These are phyloP conservation scores for Pseudococcus jackbeardsleyi DNA, from an alignment of 2,888 invertebrate genomes.

Conservation along the genomic window DNA sequence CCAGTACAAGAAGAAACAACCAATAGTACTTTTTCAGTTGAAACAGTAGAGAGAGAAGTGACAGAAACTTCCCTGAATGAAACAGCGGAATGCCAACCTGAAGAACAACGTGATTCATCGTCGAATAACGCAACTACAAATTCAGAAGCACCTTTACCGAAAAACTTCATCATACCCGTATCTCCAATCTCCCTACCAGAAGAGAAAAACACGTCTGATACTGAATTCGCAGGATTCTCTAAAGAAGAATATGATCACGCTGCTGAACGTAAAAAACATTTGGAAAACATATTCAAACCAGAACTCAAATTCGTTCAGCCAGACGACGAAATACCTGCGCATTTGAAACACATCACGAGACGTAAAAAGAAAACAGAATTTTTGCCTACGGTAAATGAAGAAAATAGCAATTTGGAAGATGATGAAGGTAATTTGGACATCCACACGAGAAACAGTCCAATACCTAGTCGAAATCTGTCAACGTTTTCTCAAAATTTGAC, in stretches of 20 bases:
- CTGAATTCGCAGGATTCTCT: not conserved
- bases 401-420: not conserved
- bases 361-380: not conserved
- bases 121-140: not conserved
- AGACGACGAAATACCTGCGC: slow-evolving; percentile 3
- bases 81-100: no score
- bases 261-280: not conserved
- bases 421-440: not conserved
- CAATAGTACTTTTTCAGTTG: not conserved
- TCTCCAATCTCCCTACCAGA: not conserved
- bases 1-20: not conserved
- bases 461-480: not conserved
- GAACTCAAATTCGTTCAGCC: not conserved
- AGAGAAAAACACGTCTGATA: not conserved
- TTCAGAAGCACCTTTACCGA: not conserved
- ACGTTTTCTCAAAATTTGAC: not conserved
- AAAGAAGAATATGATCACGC: not conserved
- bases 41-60: not conserved
- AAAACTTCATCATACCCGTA: not conserved
- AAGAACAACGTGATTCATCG: not conserved
- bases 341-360: slow-evolving; percentile 8
- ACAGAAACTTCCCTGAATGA: not conserved
- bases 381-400: slow-evolving; percentile 24
- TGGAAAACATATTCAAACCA: not conserved
- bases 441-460: not conserved